Base-by-base conservation (phyloP, 1,140 invertebrate genomes). In the Drosophila bocqueti region DNA sequence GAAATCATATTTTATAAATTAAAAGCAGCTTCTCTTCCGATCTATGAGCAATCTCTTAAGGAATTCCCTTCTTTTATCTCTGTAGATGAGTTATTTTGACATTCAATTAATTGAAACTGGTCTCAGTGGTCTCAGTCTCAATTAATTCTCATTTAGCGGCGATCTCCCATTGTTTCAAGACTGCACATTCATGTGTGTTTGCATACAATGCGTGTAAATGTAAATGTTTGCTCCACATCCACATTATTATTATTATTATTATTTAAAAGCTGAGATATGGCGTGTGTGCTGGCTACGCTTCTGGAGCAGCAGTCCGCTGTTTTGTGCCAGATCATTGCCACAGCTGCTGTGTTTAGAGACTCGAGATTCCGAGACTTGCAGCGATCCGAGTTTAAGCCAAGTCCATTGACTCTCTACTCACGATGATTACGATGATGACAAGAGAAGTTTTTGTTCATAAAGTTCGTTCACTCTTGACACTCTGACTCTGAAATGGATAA, bases 391-490 rank as follows among this genome's bases (percentile, higher is more conserved):
- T 58, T 76, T 63, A 78, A 68, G 64, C 65, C 66, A 61, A 50
- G 76, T 78, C 76, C 76, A 79, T 79, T 71, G 76, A 72, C 76
- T 79, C 43, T 34, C 38, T 36, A 34, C 54, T 66, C 15, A 63
- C 65, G 55, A 78, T 40, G 66, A 78, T 46, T 54, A 63, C 46
- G 52, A 79, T 58, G 76, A 79, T 79, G 76, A 79, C 74, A 71
- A 76, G 74, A 60, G 18, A 62, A 62, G 66, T 78, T 67, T 67
- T 72, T 73, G 67, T 58, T 55, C 65, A 62, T 18, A 79, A 79
- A 62, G 77, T 79, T 79, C 76, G 68, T 79, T 79, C 76, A 79
- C 77, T 66, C 76, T 79, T 79, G 77, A 79, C 77, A 79, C 66
- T 79, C 76, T 62, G 61, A 69, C 43, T 55, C 54, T 57, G 54